Base-by-base conservation (phyloP, 1,140 invertebrate genomes). In the Bombus huntii region DNA sequence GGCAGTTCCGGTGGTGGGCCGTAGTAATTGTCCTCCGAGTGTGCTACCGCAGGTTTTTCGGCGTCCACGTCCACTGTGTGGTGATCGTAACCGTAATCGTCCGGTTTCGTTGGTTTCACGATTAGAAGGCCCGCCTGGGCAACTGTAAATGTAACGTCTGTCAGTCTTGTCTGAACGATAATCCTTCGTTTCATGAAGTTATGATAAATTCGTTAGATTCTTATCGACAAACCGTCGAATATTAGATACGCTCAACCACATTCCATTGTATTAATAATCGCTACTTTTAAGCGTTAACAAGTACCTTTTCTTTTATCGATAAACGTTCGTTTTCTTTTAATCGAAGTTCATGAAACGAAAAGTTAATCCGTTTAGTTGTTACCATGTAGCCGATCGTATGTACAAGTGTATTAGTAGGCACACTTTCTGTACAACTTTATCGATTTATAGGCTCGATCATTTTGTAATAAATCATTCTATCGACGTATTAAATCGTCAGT, bases 91-190 rank as follows among this genome's bases (percentile, higher is more conserved):
- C 66, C 66, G 18, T 87, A 68, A 28, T 71, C 66, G 72, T 88
- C 62, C 65, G 57, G 80, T 80, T 88, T 88, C 70, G 74, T 87
- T 70, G 91, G 88, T 79, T 92, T 92, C 74, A 83, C 83, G 72
- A 93, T 90, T 87, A 93, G 86, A 9, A 92, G 83, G 39, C 93
- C 93, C 9, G 90, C 81, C 28, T 85, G 85, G 70, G 88, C 88
- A 79, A 93, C 94, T 95, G 92, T 92, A 94, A 94, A 94, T 86
- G 93, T 93, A 87, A 93, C 92, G 92, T 93, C 92, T 88, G 92
- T 93, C 91, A 93, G 92, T 92, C 89, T 53, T 31, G 90, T 92
- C 85, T 25, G 28, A 77, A 57, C 15, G 10, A 65, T 22, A 28
- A 72, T 25, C 39, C 4, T 34, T 59, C 66, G 65, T 84, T 62